phyloP scores from a whole-genome alignment of 1,140 invertebrate species.

The Leptoteleia sp. region DNA sequence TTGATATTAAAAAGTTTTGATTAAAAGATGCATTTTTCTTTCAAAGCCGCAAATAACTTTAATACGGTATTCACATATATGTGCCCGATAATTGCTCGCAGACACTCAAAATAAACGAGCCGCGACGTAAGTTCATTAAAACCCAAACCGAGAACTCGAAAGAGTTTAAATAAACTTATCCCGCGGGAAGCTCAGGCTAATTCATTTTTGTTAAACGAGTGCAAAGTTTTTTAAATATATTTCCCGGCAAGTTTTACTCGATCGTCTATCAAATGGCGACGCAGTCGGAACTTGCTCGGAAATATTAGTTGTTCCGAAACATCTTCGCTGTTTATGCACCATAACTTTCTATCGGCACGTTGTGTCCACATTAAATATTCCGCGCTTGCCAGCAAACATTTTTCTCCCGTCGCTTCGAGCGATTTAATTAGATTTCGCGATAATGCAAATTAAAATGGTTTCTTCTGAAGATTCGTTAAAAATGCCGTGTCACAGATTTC shows the following conservation, averaged over 20 bases:
- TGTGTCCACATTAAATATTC: conserved; percentile 41
- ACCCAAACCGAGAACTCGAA: conserved; percentile 20
- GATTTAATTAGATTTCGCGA: conserved; percentile 20
- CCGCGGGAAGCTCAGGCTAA: conserved; percentile 20
- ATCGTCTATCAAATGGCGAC: conserved; percentile 32
- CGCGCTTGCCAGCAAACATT: conserved; percentile 13
- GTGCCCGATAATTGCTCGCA: too few species aligned
- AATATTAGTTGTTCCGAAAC: conserved; percentile 40
- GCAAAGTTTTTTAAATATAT: conserved; percentile 48
- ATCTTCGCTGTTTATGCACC: conserved; percentile 38
- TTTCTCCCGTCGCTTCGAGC: background rate
- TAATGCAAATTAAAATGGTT: conserved; percentile 22
- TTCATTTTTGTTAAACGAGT: conserved; percentile 47
- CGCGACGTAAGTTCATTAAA: conserved; percentile 42
- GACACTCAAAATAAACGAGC: too few species aligned
- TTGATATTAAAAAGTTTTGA: too few species aligned
- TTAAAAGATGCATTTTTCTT: too few species aligned
- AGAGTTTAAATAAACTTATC: conserved; percentile 49
- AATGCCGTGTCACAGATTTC: background rate
- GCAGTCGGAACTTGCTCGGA: background rate
- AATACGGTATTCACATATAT: too few species aligned
- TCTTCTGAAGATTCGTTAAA: background rate
- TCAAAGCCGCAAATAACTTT: too few species aligned
- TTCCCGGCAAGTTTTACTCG: conserved; percentile 28
- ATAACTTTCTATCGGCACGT: conserved; percentile 41